phyloP scores from a whole-genome alignment of 64 coral and sea anemone species.

The Hydrozoanthus tunicans region DNA sequence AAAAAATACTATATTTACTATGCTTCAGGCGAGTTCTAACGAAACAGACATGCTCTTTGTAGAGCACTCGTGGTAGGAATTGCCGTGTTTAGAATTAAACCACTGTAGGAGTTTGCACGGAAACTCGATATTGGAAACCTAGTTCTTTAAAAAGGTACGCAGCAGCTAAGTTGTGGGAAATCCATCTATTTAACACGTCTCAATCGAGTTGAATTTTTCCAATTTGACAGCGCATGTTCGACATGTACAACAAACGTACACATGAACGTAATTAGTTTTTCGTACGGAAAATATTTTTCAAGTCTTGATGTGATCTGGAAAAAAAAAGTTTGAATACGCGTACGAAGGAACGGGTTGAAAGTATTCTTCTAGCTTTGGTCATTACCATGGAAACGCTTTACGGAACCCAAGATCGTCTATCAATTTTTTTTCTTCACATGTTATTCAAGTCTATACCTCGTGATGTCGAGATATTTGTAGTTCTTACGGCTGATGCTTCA shows the following conservation, averaged over 20 bases:
- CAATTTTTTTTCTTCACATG: background rate
- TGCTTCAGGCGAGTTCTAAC: background rate
- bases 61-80: background rate
- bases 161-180: background rate
- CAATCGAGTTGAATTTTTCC: background rate
- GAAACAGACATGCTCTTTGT: background rate
- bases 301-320: background rate
- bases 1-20: background rate
- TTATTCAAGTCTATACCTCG: background rate
- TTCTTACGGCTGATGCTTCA: background rate
- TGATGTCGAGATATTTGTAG: background rate
- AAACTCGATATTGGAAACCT: slow-evolving; percentile 8
- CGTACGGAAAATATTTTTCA: background rate
- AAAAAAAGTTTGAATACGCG: background rate
- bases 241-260: background rate
- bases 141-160: background rate
- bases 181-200: background rate
- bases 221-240: background rate
- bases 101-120: background rate
- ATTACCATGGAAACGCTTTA: background rate
- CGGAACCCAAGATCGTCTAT: background rate
- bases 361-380: background rate
- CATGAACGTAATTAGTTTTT: background rate
- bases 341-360: background rate
- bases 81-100: background rate